Conservation (phyloP, 2,797 vertebrate species). For the Pachyuromys duprasi region DNA sequence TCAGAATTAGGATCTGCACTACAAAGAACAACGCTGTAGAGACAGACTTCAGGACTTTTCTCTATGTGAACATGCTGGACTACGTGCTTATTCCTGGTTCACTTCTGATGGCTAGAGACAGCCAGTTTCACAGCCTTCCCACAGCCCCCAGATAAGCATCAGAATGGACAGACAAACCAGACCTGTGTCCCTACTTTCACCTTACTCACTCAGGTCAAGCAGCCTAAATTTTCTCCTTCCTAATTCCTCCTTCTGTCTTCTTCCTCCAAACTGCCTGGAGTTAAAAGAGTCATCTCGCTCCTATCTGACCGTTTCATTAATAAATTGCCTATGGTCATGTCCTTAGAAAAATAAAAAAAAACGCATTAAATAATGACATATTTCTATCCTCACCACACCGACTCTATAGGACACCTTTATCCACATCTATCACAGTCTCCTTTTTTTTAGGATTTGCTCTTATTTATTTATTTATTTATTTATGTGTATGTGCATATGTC, state of each 20-base stretch:
- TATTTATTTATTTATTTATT: background rate
- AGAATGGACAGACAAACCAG: background rate
- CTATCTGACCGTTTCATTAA: background rate
- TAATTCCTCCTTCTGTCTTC: background rate
- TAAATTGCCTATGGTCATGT: background rate
- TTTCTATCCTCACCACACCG: background rate
- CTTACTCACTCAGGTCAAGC: background rate
- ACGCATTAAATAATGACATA: background rate
- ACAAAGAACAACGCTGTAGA: background rate
- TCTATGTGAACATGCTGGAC: fast-evolving
- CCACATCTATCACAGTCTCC: background rate
- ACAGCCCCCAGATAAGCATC: background rate
- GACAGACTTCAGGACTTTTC: background rate
- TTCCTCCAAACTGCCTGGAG: background rate
- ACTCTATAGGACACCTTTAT: background rate
- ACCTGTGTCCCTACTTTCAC: background rate
- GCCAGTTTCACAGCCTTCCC: background rate
- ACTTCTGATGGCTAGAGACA: background rate
- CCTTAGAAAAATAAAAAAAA: constrained; percentile 24
- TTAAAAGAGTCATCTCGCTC: background rate
- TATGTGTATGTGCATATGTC: too few relatives aligned
- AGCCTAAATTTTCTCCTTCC: background rate
- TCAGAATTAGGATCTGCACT: background rate
- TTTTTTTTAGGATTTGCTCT: background rate
- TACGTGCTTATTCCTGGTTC: fast-evolving